Base-by-base conservation (phyloP, 2,113 vertebrate genomes). In the Calonectris borealis region DNA sequence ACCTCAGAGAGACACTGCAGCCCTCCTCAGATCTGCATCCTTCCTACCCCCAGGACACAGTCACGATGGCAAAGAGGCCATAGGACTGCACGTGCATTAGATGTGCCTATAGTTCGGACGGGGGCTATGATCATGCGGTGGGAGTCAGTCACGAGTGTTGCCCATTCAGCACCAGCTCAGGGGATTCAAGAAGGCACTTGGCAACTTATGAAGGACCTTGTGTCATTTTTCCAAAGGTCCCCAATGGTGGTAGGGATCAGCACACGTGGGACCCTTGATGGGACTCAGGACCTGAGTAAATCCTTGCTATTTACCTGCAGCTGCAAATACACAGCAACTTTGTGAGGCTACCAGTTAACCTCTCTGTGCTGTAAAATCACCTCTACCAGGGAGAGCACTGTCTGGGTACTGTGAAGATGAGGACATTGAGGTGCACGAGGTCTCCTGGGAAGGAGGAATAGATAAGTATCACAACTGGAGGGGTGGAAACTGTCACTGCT, bases 51-150 rank as follows among this genome's bases (percentile, higher is more conserved):
- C 57, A 61, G 64, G 46, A 42, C 62, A 44, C 5, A 4, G 31
- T 8, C 49, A 26, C 0, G 2, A 24, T 15, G 27, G 16, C 49
- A 52, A 58, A 75, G 62, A 64, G 29, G 17, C n/a, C 36, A 13
- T 4, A n/a, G 19, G 31, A 49, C 54, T 49, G 24, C 40, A 26
- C 1, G 3, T 7, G 34, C 13, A 1, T 2, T 15, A 34, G 40
- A 16, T 17, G 60, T 22, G 27, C 16, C 79, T 18, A 6, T 9
- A n/a, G 49, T 1, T 34, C 44, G 36, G 55, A 11, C 5, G 18
- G 13, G 32, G 34, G 25, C 21, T 69, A 7, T 6, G 71, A 42
- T 14, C 8, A 1, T 3, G 9, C 6, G 0, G 7, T 21, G 7
- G 20, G 51, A 27, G 34, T 24, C 70, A 36, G 10, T 38, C 68